Conservation (phyloP, 1,140 invertebrate genomes). For the Paralvinella palmiformis region DNA sequence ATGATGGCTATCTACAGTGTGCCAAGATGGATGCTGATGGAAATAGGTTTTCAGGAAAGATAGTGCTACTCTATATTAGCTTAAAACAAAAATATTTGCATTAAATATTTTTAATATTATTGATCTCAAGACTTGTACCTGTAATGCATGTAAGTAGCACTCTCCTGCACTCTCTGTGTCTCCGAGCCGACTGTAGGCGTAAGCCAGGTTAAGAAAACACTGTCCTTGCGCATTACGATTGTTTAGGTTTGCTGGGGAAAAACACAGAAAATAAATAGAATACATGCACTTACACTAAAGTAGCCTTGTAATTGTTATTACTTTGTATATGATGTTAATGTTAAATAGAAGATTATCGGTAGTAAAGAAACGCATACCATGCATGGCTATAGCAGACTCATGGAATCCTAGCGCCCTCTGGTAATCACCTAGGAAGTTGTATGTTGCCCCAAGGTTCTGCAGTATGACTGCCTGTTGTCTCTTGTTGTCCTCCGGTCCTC, state of each 20-base stretch:
- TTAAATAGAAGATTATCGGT: background rate
- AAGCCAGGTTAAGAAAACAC: conserved; percentile 36
- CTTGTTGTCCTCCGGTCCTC: conserved; percentile 14
- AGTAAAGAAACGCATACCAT: conserved; percentile 24
- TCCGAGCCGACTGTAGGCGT: conserved; percentile 30
- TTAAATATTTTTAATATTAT: too few relatives aligned
- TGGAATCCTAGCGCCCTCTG: conserved; percentile 28
- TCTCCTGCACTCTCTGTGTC: conserved; percentile 25
- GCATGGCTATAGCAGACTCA: conserved; percentile 25
- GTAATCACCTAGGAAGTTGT: conserved; percentile 31
- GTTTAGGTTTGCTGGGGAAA: conserved; percentile 23
- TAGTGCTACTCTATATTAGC: too few relatives aligned
- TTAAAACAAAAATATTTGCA: too few relatives aligned
- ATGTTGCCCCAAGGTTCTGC: conserved; percentile 35
- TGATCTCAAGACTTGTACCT: too few relatives aligned
- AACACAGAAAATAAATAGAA: conserved; percentile 5
- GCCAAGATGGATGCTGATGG: too few relatives aligned
- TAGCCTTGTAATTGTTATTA: too few relatives aligned
- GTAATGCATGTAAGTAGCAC: conserved; percentile 32
- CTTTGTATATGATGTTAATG: too few relatives aligned
- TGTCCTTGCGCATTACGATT: conserved; percentile 32
- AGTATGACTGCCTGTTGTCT: conserved; percentile 30
- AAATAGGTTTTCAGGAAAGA: too few relatives aligned
- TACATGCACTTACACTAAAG: too few relatives aligned
- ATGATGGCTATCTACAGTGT: too few relatives aligned